Conservation (phyloP, 2,797 vertebrate species). For the Hydrolagus colliei region DNA sequence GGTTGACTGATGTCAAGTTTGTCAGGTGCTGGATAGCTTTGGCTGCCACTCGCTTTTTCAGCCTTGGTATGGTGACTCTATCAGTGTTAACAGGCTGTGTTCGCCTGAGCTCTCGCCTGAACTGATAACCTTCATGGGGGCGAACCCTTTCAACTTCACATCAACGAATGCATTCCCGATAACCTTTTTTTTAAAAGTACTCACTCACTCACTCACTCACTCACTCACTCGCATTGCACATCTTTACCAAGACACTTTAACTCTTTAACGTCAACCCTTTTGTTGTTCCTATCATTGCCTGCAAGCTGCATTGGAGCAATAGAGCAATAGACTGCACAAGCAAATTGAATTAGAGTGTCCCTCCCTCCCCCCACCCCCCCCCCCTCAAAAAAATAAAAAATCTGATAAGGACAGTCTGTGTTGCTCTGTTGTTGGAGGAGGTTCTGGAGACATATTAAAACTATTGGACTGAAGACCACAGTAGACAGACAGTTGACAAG, state of each 20-base stretch:
- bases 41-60: slow-evolving; percentile 45
- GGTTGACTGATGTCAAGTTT: slow-evolving; percentile 57
- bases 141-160: too few relatives aligned
- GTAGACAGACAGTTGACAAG: too few relatives aligned
- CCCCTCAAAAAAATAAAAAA: too few relatives aligned
- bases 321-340: neutral
- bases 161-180: slow-evolving; percentile 1
- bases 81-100: too few relatives aligned
- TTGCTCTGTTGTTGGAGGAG: neutral
- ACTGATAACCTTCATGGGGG: too few relatives aligned
- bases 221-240: neutral
- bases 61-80: slow-evolving; percentile 30
- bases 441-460: neutral
- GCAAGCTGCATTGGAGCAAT: neutral
- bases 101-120: too few relatives aligned
- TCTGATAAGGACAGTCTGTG: neutral
- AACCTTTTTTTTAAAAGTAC: too few relatives aligned
- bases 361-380: too few relatives aligned
- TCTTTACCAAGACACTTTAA: neutral
- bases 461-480: too few relatives aligned
- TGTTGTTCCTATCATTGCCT: neutral
- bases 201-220: too few relatives aligned
- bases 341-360: neutral
- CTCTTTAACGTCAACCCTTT: neutral
- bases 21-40: slow-evolving; percentile 56